A percentile compares a stretch with the other conserved stretches of the same genome.
Conservation (phyloP, 2,797 vertebrate genomes). For the Triplophysa bombifrons region DNA sequence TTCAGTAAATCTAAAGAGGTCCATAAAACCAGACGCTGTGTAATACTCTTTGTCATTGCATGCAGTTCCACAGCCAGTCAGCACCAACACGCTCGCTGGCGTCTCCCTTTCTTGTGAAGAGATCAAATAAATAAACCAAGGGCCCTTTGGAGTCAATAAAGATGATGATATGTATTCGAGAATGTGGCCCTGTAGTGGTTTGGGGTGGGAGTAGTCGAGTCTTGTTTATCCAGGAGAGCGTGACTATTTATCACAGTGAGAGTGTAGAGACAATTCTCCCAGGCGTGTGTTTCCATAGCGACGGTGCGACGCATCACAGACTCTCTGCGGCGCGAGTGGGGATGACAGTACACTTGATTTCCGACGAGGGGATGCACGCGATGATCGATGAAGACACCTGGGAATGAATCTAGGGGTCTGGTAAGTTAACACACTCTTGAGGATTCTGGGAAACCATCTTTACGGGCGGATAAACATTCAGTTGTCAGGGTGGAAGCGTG, state of each 20-base stretch:
- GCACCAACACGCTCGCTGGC: neutral
- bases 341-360: neutral
- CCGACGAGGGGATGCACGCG: neutral
- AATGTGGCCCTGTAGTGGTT: neutral
- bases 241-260: constrained; percentile 44
- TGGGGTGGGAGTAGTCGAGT: constrained; percentile 15
- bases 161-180: constrained; percentile 17
- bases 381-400: neutral
- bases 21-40: neutral
- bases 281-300: constrained; percentile 20
- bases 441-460: constrained; percentile 22
- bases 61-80: neutral
- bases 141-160: constrained; percentile 2
- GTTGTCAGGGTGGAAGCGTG: neutral
- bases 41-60: neutral
- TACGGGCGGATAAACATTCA: constrained; percentile 22
- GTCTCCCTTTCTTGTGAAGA: neutral
- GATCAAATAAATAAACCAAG: neutral
- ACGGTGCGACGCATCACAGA: constrained; percentile 28
- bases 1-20: neutral
- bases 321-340: neutral
- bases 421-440: neutral
- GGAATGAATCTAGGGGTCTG: neutral
- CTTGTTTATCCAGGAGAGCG: constrained; percentile 5
- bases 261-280: constrained; percentile 28